Base-by-base conservation (phyloP, 2,113 vertebrate species). In the Oxyura jamaicensis region DNA sequence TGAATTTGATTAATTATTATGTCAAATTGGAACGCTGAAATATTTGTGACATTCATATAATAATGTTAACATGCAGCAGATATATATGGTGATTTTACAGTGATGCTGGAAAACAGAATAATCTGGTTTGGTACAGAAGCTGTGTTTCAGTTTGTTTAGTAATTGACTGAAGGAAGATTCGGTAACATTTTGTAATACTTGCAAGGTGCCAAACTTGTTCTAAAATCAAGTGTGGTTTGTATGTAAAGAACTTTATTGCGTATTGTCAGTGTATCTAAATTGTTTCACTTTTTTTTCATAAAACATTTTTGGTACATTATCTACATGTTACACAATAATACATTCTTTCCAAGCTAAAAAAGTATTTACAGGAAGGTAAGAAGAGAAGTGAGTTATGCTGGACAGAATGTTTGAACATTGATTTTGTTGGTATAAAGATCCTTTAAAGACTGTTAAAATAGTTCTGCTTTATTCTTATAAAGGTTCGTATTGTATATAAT, bases 1-100 rank as follows among this genome's bases (percentile, higher is more conserved):
- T 90, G 73, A 86, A 62, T 86, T 86, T 95, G 83, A 91, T 75
- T 83, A 80, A 91, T 75, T 83, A 80, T 3, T 33, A 48, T 83
- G 58, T 69, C 59, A 92, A 18, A 48, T 39, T 83, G 20, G 62
- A 96, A 88, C 95, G 66, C 50, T 72, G 58, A 65, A 82, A 50
- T 86, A 78, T 44, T 94, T 93, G 86, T 88, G 69, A 55, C 46
- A 65, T 46, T 67, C 28, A 71, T 52, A 69, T 82, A 17, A 25
- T 55, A 76, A 42, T 88, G 31, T 84, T 95, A 66, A 72, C 60
- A 12, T 91, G 59, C 21, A 31, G 29, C 23, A 85, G 68, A 73
- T 77, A 62, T 28, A 18, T 83, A 17, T 67, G 39, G 19, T 72
- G 9, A n/a, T 77, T 85, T 87, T 90, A 41, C 8, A 80, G 7